These are phyloP conservation scores for Trissolcus basalis DNA, from an alignment of 1,140 invertebrate species.

Conservation along the genomic window DNA sequence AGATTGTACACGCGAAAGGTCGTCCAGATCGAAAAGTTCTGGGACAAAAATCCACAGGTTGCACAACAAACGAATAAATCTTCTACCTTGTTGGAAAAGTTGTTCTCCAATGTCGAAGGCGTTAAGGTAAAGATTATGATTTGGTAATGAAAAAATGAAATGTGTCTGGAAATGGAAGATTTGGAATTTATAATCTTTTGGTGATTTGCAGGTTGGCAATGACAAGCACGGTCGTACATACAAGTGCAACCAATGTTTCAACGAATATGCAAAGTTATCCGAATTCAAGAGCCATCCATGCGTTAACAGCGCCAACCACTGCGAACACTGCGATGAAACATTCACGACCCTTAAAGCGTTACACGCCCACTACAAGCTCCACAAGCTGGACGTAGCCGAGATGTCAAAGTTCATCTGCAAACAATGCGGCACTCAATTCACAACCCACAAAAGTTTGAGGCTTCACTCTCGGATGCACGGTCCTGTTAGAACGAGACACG, in stretches of 20 bases:
- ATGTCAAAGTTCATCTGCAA: conserved; percentile 74
- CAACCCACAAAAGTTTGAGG: conserved; percentile 81
- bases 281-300: conserved; percentile 71
- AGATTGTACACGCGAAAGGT: conserved; percentile 76
- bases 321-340: conserved; percentile 69
- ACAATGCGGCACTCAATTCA: conserved; percentile 81
- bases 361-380: conserved; percentile 68
- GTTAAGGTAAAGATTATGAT: conserved; percentile 60
- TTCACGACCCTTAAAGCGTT: conserved; percentile 71
- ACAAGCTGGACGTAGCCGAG: conserved; percentile 61
- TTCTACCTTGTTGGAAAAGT: conserved; percentile 73
- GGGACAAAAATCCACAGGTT: conserved; percentile 65
- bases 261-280: conserved; percentile 67
- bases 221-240: conserved; percentile 68
- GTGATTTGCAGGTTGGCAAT: conserved; percentile 59
- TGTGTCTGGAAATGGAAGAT: no score
- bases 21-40: conserved; percentile 78
- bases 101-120: conserved; percentile 73
- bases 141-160: no score
- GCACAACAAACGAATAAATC: conserved; percentile 57
- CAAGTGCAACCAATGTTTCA: conserved; percentile 70
- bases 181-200: conserved; percentile 2
- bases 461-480: conserved; percentile 84
- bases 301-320: conserved; percentile 67
- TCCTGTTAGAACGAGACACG: conserved; percentile 78